Percentiles rank a stretch among this genome's conserved stretches.
Evolutionary conservation across 2,888 invertebrate species (phyloP).

Genomic region (Aromia moschata): DNA sequence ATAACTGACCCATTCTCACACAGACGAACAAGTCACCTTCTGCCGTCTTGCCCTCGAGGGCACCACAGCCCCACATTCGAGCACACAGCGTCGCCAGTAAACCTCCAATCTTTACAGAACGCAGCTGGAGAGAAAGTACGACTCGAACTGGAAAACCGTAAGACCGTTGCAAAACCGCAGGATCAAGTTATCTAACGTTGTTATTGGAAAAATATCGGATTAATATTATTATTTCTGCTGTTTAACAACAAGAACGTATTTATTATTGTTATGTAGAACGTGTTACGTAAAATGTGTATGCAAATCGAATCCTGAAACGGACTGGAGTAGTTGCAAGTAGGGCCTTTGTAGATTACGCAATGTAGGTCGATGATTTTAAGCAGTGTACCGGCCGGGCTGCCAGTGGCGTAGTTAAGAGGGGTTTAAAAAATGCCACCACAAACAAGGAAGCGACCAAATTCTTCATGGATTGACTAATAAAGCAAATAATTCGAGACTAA

Average conservation of each 20-base stretch:
- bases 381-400: too few species aligned
- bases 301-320: neutral
- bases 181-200: conserved; percentile 18
- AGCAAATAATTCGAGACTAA: too few species aligned
- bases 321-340: neutral
- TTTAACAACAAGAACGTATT: conserved; percentile 8
- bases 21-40: conserved; percentile 13
- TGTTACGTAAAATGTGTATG: conserved; percentile 11
- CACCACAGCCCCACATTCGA: neutral
- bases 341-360: too few species aligned
- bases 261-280: conserved; percentile 3
- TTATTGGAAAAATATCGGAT: conserved; percentile 3
- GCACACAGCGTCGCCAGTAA: neutral
- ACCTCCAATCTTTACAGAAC: neutral
- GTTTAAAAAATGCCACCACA: too few species aligned
- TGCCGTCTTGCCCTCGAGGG: conserved; percentile 2
- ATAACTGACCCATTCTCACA: neutral
- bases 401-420: too few species aligned
- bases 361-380: too few species aligned
- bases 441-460: too few species aligned
- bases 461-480: too few species aligned
- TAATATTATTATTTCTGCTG: neutral
- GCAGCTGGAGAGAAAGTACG: conserved; percentile 23
- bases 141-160: conserved; percentile 5
- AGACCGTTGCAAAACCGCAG: conserved; percentile 7